Base-by-base conservation (phyloP, 1,140 invertebrate species). In the Sycophila sp. region DNA sequence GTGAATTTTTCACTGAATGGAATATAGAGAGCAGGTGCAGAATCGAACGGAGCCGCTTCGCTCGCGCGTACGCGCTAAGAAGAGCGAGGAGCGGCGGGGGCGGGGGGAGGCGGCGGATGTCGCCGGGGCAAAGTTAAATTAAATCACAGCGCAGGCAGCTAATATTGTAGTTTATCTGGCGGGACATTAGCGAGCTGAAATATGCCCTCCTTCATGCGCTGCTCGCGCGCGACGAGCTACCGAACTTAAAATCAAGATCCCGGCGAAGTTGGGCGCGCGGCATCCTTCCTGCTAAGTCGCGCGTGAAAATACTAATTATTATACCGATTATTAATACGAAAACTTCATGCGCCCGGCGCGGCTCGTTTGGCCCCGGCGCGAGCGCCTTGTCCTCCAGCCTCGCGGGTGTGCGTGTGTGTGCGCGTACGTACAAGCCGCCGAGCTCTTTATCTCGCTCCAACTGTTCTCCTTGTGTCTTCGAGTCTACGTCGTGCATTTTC, bases 261-360 rank as follows among this genome's bases (percentile, higher is more conserved):
- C 75, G 77, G 83, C 78, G 81, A 47, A 58, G 28, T 30, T 34
- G 17, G 17, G 7, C 7, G 53, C 51, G 26, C 24, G 11, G 38
- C 47, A 71, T 71, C 69, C 55, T 71, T 71, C 63, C 69, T 72
- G 70, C 42, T 62, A 83, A 86, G 81, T 85, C 82, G 83, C 80
- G 80, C 82, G 83, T 85, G 84, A 86, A 85, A 86, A 86, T 86
- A 85, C 82, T 86, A 85, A 86, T 86, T 86, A 86, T 86, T 85
- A 83, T 81, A 81, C 80, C 78, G 83, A 86, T 85, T 85, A 86
- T 86, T 86, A 86, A 86, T 85, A 84, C 74, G 83, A 86, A 86
- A 86, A 86, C 79, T 86, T 85, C 42, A 30, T 30, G 15, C 47
- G 15, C 6, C 32, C 17, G 15, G 49, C 45, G 28, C 60, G 49